Base-by-base conservation (phyloP, 1,140 invertebrate genomes). In the Diachasmimorpha longicaudata region DNA sequence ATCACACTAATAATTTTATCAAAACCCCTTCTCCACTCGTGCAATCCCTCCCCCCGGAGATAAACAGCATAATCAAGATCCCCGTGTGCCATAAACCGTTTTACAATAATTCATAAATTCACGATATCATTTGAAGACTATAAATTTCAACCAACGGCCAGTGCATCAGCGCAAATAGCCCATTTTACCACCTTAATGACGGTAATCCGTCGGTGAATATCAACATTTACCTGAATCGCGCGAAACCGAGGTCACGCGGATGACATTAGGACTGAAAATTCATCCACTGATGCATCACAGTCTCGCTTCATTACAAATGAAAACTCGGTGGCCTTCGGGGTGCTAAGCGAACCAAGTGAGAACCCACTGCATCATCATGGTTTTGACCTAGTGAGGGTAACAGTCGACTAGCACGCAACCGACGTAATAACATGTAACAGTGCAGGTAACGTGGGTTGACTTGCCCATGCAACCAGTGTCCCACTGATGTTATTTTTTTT, bases 301-400 rank as follows among this genome's bases (percentile, higher is more conserved):
- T 55, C n/a, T 44, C 46, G 70, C 23, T 55, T 72, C 25, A 72
- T 72, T 72, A 70, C 46, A 9, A 39, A 70, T 16, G 70, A 21
- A 68, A 74, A 55, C 10, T 36, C 39, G 21, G 44, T 37, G 66
- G 66, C 63, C 72, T 74, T 74, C 63, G 48, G 70, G 46, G 70
- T 72, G 36, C 36, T 19, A 70, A 21, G 36, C 36, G 48, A 72
- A 72, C 31, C 31, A 52, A 46, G 70, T 72, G 72, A 63, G 58
- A 63, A 63, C 37, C 66, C 25, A 71, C 66, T 55, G 66, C 71
- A 72, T 63, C 71, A 72, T 63, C 73, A 55, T 58, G 19, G 36
- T 70, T 70, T 75, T 75, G 73, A 75, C 73, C 73, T 70, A 75
- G 73, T 75, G 73, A 75, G 36, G 72, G 36, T 55, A 74, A 74